phyloP scores from a whole-genome alignment of 2,888 invertebrate genomes.

The Gerosis bhagava region DNA sequence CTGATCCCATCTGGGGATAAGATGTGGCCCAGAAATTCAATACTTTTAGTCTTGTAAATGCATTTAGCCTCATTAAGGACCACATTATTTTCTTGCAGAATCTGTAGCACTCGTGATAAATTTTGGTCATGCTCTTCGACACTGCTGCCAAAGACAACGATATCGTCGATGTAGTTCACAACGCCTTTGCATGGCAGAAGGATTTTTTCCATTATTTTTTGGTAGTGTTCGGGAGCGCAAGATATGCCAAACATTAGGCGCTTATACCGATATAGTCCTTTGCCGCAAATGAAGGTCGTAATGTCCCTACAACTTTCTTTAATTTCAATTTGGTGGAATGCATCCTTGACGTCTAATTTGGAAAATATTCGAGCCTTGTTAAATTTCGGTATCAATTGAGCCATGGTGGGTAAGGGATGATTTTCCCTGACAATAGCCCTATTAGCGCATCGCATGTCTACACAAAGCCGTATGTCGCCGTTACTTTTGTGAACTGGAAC shows the following conservation, averaged over 20 bases:
- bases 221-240: constrained; percentile 50
- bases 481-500: constrained; percentile 14
- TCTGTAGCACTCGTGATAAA: constrained; percentile 26
- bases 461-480: constrained; percentile 17
- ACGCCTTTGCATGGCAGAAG: constrained; percentile 44
- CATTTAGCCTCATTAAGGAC: constrained; percentile 32
- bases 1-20: constrained; percentile 38
- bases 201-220: constrained; percentile 48
- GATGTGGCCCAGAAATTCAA: constrained; percentile 24
- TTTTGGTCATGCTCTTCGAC: constrained; percentile 14
- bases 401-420: constrained; percentile 33
- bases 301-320: constrained; percentile 42
- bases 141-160: constrained; percentile 29
- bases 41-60: constrained; percentile 10
- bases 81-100: constrained; percentile 31
- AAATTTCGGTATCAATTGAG: constrained; percentile 32
- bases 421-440: constrained; percentile 34
- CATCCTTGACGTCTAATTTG: constrained; percentile 43
- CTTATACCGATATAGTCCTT: constrained; percentile 51
- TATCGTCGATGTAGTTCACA: constrained; percentile 41
- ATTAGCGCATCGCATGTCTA: constrained; percentile 34
- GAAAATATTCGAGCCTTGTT: constrained; percentile 34
- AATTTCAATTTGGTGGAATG: constrained; percentile 52
- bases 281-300: constrained; percentile 51
- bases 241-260: constrained; percentile 52